Base-by-base conservation (phyloP, 2,113 vertebrate genomes). In the Neolamprologus caudopunctatus region DNA sequence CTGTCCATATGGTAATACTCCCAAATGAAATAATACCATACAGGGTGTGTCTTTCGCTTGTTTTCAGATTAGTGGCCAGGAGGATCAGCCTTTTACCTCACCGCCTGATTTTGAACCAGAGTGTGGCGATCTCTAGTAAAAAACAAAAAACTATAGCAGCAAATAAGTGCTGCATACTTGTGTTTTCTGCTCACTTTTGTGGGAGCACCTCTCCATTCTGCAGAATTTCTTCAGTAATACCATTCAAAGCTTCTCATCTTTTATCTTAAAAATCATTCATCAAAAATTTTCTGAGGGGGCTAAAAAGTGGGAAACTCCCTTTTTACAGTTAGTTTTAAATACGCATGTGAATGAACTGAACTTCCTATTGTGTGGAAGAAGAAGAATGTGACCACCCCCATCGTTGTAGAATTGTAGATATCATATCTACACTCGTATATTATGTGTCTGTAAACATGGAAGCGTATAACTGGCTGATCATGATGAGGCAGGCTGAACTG, bases 141-240 rank as follows among this genome's bases (percentile, higher is more conserved):
- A 2, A 21, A 40, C 2, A 66, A 68, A 68, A 6, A 10, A 10
- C 14, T 1, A 75, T 47, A 47, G 14, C 4, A 28, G 2, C 6
- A 17, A 47, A 47, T 73, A 45, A 12, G 24, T 19, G 71, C 14
- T 26, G 14, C 21, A 45, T 17, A 19, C 42, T 5, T 78, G 16
- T 78, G 16, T 50, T 31, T 78, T 78, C 42, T 50, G 42, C 10
- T 50, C 24, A 28, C 12, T 71, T 42, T 45, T 24, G 28, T 9
- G 13, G 21, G 24, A 50, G 40, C 42, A 75, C 24, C 1, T 45
- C 40, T 28, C 14, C 0, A 19, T 31, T 0, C 16, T 78, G 6
- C 26, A 78, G 45, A 8, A 78, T 2, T 78, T 47, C 40, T 47
- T 51, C 16, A n/a, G 7, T n/a, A 4, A 50, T 3, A 8, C 3